Base-by-base conservation (phyloP, 2,888 invertebrate genomes). In the Diarsia rubi region DNA sequence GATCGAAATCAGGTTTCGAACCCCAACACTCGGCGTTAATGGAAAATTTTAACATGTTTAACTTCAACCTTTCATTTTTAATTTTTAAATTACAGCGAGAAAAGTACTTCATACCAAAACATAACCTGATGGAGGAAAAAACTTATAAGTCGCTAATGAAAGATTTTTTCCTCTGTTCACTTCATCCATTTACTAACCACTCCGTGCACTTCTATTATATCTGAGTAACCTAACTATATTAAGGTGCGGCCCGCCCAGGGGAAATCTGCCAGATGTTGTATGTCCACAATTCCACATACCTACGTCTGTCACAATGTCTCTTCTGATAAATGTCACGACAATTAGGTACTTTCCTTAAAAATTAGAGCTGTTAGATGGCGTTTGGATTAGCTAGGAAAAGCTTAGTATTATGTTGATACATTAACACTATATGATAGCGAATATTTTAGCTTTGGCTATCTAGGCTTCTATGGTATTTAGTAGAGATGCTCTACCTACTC, bases 231-330 rank as follows among this genome's bases (percentile, higher is more conserved):
- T 27, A 4, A 19, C 62, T 62, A 45, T 64, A 71, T 71, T 73
- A 83, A 78, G 83, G 77, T 69, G 69, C 69, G 27, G 24, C 44
- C 21, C 14, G 24, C 86, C 74, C 77, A 3, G 11, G 86, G 86
- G 85, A 86, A 85, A 85, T 85, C 73, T 81, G 3, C 62, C 63
- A 78, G 78, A 85, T 75, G 64, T 80, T 74, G 62, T 80, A 73
- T 83, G 82, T 69, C 49, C 65, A 44, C 65, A 54, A 49, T 57
- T 69, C 54, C 60, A 44, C 60, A 47, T 54, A 52, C 57, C 47
- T 69, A 45, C 5, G 66, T 63, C 69, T 60, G 74, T 81, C 75
- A 75, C 73, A 69, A 60, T 49, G 59, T 31, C 21, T 31, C 27
- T 72, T 31, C 68, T 37, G 59, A 68, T 19, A 27, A 74, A 62